These are phyloP conservation scores for Ganaspis brasiliensis DNA, from an alignment of 2,888 invertebrate genomes.

Conservation along the genomic window DNA sequence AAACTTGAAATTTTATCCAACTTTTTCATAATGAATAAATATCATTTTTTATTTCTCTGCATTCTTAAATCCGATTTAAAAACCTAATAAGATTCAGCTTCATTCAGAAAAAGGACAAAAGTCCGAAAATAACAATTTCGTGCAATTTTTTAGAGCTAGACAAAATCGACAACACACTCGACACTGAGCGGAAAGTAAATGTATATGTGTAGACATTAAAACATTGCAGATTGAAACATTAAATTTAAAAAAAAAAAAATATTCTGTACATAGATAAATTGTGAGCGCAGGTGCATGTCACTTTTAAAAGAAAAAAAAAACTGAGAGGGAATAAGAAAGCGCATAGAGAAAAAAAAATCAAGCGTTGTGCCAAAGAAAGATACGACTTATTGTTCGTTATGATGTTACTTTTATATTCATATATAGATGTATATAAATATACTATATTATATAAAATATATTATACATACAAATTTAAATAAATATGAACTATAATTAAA, in stretches of 20 bases:
- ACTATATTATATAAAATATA: constrained; percentile 27
- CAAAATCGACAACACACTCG: constrained; percentile 50
- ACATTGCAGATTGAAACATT: neutral
- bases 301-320: neutral
- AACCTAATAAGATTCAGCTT: neutral
- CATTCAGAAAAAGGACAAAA: neutral
- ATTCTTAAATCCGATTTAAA: neutral
- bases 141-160: constrained; percentile 66
- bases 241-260: constrained; percentile 25
- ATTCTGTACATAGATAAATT: constrained; percentile 31
- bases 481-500: constrained; percentile 52
- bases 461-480: constrained; percentile 38
- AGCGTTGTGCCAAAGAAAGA: constrained; percentile 73
- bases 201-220: constrained; percentile 20
- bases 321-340: too few relatives aligned
- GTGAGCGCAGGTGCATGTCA: neutral
- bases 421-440: constrained; percentile 51
- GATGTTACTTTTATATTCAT: constrained; percentile 70
- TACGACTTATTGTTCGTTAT: constrained; percentile 69
- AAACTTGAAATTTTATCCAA: too few relatives aligned
- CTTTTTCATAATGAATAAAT: too few relatives aligned
- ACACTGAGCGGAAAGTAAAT: constrained; percentile 33
- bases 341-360: constrained; percentile 48
- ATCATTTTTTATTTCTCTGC: neutral
- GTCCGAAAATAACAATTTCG: constrained; percentile 65